Evolutionary conservation across 2,797 vertebrate genomes (phyloP), one percentile per base, ranked within the genome.

Genomic region (Gambusia yucatana): DNA sequence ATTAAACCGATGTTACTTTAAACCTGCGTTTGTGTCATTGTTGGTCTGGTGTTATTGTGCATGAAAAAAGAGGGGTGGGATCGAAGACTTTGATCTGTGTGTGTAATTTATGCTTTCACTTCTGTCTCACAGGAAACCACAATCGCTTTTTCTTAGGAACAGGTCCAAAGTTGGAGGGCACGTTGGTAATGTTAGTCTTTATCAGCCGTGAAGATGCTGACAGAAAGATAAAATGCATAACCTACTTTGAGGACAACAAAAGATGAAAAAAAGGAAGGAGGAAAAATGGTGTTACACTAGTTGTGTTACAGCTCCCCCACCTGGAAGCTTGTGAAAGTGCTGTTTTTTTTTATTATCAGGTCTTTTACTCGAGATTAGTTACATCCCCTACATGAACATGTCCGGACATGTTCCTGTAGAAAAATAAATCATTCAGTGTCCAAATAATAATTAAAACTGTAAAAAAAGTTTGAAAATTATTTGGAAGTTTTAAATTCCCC

Each of bases 41-140:
- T 46, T 43, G 39, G 30, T 4, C 33, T 81, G 25, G 44, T 84
- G 1, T 17, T 72, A 36, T 79, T 6, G 16, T 76, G 43, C 17
- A 17, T 82, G 82, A 71, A 33, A 13, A 41, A 11, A 10, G 36
- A 25, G 17, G 61, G 7, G 17, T 39, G 63, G 7, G 20, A 25
- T 41, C 3, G 8, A 25, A 39, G 3, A 1, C 3, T 36, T 39
- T 65, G 59, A 63, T 10, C 36, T 43, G 44, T 81, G 77, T 80
- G 50, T 76, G 61, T 30, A 78, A 82, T 91, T 92, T 92, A 80
- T 93, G 92, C 75, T 90, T 82, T 69, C 73, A 82, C 73, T 86
- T 79, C 17, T 36, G 16, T 57, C 70, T 77, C 39, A 43, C 13
- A 59, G 74, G 77, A 79, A 86, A 71, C 77, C 76, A 33, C 52